Conservation (phyloP, 2,113 vertebrate species). For the Picathartes gymnocephalus region DNA sequence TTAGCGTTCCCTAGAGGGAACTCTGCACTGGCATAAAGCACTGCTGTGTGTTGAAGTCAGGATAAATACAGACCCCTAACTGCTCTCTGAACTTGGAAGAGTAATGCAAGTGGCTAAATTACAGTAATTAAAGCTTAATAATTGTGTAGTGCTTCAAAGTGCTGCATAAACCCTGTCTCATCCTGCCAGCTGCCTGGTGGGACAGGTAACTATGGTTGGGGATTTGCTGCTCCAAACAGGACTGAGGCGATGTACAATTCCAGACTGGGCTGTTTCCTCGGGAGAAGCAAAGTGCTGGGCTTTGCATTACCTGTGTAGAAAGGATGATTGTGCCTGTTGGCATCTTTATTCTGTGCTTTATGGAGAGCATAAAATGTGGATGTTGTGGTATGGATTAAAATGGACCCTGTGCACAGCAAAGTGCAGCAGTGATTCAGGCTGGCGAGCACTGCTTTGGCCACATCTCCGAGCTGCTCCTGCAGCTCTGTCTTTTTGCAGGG, state of each 20-base stretch:
- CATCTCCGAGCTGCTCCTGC: not conserved
- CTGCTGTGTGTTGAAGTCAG: not conserved
- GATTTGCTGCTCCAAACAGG: not conserved
- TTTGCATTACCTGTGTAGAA: not conserved
- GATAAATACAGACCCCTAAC: not conserved
- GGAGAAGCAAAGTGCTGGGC: not conserved
- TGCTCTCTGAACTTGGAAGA: not conserved
- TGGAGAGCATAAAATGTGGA: not conserved
- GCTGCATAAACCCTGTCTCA: not conserved
- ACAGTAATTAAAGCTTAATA: conserved; percentile 1
- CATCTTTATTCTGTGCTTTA: not conserved
- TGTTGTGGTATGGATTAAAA: not conserved
- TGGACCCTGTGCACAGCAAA: not conserved
- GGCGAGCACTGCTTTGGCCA: not conserved
- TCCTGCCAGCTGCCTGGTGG: not conserved
- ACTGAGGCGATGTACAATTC: not conserved
- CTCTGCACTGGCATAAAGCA: not conserved
- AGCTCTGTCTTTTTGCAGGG: not conserved
- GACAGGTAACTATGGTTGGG: not conserved
- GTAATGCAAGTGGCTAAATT: not conserved
- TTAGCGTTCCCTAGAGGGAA: conserved; percentile 26
- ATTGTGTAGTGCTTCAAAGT: conserved; percentile 3
- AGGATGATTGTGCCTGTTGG: not conserved
- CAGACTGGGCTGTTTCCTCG: not conserved
- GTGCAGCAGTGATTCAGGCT: not conserved